Percentiles rank a stretch among this genome's conserved stretches.
Evolutionary conservation across 2,797 vertebrate species (phyloP).

Genomic region (Otolemur crassicaudatus): DNA sequence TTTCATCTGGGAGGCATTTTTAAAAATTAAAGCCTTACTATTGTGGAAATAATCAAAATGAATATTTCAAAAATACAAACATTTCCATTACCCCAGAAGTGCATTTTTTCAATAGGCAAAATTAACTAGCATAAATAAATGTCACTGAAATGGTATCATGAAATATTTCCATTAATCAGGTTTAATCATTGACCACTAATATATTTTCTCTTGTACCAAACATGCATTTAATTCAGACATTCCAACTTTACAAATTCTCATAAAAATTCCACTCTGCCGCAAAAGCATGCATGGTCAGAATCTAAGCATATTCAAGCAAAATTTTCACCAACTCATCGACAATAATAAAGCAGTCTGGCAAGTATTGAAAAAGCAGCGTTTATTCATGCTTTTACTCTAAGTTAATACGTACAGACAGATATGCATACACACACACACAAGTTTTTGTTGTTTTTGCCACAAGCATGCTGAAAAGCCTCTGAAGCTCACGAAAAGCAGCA

Average conservation of each 20-base stretch:
- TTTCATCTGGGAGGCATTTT: conserved; percentile 69
- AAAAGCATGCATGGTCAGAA: conserved; percentile 86
- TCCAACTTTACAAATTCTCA: conserved; percentile 82
- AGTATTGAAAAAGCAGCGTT: conserved; percentile 87
- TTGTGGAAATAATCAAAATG: conserved; percentile 74
- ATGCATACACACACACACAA: conserved; percentile 8
- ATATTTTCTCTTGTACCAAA: conserved; percentile 80
- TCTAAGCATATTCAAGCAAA: conserved; percentile 85
- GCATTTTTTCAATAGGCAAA: conserved; percentile 78
- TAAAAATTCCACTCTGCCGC: conserved; percentile 80
- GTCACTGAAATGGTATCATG: conserved; percentile 62
- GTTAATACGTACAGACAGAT: conserved; percentile 65
- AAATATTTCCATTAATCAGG: conserved; percentile 79
- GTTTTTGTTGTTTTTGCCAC: conserved; percentile 68
- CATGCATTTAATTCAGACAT: conserved; percentile 87
- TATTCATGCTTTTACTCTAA: conserved; percentile 88
- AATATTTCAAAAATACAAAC: conserved; percentile 66
- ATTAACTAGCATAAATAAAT: conserved; percentile 71
- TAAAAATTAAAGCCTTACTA: conserved; percentile 37
- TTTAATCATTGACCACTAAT: conserved; percentile 79
- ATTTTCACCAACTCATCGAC: conserved; percentile 84
- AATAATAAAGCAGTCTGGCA: conserved; percentile 86
- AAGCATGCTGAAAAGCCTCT: conserved; percentile 84
- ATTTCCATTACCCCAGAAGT: conserved; percentile 74
- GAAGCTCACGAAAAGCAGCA: conserved; percentile 84